Conservation (phyloP, 2,113 vertebrate genomes). For the Ia io region DNA sequence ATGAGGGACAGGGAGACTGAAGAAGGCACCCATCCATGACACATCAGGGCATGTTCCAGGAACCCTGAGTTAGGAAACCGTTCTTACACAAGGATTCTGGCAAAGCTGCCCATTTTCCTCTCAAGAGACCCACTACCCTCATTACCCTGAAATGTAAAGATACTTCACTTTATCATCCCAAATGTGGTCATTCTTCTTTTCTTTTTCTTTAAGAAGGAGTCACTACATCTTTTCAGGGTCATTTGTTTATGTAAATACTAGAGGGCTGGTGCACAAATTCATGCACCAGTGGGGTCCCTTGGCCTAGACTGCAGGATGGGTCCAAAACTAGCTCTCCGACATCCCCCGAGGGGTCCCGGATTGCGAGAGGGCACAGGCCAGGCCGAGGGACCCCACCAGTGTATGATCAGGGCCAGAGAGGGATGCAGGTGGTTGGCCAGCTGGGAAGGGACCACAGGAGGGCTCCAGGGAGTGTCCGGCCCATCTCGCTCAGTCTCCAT, state of each 20-base stretch:
- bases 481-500: too few species aligned
- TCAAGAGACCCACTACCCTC: background rate
- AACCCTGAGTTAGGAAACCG: background rate
- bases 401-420: too few species aligned
- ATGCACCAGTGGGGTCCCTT: too few species aligned
- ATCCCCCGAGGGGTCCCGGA: too few species aligned
- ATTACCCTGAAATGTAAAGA: background rate
- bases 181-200: background rate
- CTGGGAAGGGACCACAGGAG: accelerated
- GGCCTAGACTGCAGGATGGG: too few species aligned
- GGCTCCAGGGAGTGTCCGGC: too few species aligned
- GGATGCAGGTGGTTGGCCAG: too few species aligned
- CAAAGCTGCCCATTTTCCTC: background rate
- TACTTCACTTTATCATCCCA: background rate
- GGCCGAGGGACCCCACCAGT: too few species aligned
- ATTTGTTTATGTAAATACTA: background rate
- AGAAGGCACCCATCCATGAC: background rate
- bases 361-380: too few species aligned
- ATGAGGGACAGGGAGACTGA: background rate
- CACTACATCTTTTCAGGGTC: background rate
- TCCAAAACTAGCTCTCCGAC: too few species aligned
- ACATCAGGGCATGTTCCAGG: background rate
- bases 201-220: background rate
- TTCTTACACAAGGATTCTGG: accelerated
- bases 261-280: too few species aligned